A percentile compares a stretch with the other conserved stretches of the same genome.
These are phyloP conservation scores for Blastomussa wellsi DNA, from an alignment of 92 coral and sea anemone species.

Conservation along the genomic window DNA sequence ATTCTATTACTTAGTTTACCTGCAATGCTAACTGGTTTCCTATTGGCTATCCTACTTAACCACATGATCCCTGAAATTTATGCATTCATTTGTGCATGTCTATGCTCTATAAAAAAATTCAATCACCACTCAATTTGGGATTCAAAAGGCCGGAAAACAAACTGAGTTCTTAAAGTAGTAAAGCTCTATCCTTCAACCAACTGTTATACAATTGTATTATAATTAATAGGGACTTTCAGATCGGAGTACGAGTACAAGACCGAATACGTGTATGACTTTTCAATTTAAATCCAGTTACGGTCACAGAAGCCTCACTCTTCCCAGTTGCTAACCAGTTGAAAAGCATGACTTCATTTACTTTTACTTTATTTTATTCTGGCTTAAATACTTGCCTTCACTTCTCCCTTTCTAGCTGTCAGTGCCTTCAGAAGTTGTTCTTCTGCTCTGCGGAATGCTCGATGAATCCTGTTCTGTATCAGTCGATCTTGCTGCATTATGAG, in stretches of 20 bases:
- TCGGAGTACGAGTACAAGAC: too few species aligned
- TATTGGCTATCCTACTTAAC: too few species aligned
- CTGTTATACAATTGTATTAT: not conserved
- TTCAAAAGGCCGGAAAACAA: not conserved
- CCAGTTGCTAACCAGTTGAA: too few species aligned
- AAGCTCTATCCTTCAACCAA: not conserved
- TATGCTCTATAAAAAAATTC: too few species aligned
- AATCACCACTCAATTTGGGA: not conserved
- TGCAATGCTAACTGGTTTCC: too few species aligned
- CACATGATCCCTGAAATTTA: too few species aligned
- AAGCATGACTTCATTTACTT: too few species aligned
- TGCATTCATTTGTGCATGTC: not conserved
- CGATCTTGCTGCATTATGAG: slow-evolving; percentile 96
- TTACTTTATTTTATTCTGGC: not conserved
- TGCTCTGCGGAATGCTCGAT: slow-evolving; percentile 92
- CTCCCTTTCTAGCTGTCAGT: slow-evolving; percentile 93
- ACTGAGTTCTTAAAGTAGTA: not conserved
- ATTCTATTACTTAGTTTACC: too few species aligned
- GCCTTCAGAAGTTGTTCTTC: slow-evolving; percentile 95
- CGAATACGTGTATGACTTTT: too few species aligned
- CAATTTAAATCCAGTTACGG: too few species aligned
- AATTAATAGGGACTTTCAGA: too few species aligned
- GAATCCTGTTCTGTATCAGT: slow-evolving; percentile 92
- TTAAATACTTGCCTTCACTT: slow-evolving; percentile 76
- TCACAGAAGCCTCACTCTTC: too few species aligned